These are phyloP conservation scores for Ramphastos sulfuratus DNA, from an alignment of 2,113 vertebrate genomes.

Conservation along the genomic window DNA sequence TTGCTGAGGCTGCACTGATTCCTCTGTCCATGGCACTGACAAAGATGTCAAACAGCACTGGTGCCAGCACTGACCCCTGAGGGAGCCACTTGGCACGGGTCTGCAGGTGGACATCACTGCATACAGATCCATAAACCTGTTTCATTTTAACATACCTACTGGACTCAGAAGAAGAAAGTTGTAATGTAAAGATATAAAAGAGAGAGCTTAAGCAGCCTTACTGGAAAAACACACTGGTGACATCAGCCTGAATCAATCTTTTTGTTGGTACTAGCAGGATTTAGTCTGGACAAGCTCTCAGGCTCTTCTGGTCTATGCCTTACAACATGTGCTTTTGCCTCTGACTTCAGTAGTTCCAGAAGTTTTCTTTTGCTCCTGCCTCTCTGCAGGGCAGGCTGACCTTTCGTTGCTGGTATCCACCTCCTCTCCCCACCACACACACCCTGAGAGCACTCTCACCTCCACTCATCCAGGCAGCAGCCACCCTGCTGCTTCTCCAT, in stretches of 20 bases:
- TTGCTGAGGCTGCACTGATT: too few relatives aligned
- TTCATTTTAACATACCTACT: background rate
- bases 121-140: background rate
- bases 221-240: background rate
- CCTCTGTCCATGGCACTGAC: too few relatives aligned
- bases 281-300: background rate
- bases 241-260: background rate
- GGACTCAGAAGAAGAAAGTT: background rate
- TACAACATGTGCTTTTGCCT: background rate
- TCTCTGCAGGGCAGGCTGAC: background rate
- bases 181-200: background rate
- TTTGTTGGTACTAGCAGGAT: background rate
- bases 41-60: too few relatives aligned
- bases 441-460: accelerated
- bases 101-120: too few relatives aligned
- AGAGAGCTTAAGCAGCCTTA: background rate
- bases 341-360: background rate
- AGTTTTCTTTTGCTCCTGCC: background rate
- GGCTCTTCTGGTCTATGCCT: background rate
- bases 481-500: background rate
- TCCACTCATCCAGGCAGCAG: background rate
- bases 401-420: background rate
- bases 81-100: too few relatives aligned
- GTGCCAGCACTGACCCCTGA: too few relatives aligned
- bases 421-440: background rate